Evolutionary conservation across 2,888 invertebrate genomes (phyloP).

Genomic region (Cheilosia pagana): DNA sequence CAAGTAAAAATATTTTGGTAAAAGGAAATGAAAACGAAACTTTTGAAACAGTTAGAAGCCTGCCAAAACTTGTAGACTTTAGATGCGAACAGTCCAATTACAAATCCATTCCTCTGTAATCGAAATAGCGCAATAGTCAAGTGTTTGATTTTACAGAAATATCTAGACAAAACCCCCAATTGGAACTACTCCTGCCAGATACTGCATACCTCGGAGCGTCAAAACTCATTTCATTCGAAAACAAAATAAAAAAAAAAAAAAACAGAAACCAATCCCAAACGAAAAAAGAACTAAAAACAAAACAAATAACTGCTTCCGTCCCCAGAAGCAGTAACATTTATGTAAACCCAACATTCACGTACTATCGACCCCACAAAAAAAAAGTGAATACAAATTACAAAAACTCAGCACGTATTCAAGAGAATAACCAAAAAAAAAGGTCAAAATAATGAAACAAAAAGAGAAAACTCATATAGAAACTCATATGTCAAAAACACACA

Average conservation of each 20-base stretch:
- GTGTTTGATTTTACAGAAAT: too few relatives aligned
- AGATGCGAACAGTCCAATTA: too few relatives aligned
- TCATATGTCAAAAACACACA: constrained; percentile 65
- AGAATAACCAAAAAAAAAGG: constrained; percentile 21
- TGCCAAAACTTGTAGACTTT: too few relatives aligned
- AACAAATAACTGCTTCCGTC: constrained; percentile 51
- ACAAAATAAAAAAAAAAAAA: constrained; percentile 6
- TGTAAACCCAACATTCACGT: constrained; percentile 48
- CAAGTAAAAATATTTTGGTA: too few relatives aligned
- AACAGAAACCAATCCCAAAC: constrained; percentile 7
- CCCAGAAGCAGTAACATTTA: constrained; percentile 48
- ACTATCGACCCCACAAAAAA: constrained; percentile 5
- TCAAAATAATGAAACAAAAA: constrained; percentile 4
- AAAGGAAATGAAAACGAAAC: too few relatives aligned
- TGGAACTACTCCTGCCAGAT: neutral
- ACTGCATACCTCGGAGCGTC: neutral
- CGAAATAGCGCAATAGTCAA: too few relatives aligned
- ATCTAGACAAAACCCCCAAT: neutral
- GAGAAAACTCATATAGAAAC: constrained; percentile 50
- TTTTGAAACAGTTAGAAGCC: too few relatives aligned
- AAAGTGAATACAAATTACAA: constrained; percentile 47
- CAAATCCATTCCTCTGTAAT: too few relatives aligned
- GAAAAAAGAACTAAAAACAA: neutral
- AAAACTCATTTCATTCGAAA: constrained; percentile 21
- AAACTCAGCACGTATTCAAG: constrained; percentile 53